phyloP scores from a whole-genome alignment of 2,113 vertebrate genomes.

The Sciurus niger region DNA sequence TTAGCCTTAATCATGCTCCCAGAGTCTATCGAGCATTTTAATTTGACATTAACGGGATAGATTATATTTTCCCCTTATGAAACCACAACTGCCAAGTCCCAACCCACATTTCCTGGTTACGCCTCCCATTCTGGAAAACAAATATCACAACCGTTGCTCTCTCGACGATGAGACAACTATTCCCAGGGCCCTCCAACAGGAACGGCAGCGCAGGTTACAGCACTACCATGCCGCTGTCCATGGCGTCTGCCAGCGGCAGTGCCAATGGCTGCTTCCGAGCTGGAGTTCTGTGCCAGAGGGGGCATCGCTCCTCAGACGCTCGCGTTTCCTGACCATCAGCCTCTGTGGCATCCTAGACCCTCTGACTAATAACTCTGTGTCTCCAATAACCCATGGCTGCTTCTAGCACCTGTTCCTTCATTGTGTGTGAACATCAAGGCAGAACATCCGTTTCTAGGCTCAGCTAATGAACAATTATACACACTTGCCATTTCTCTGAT shows the following conservation, averaged over 20 bases:
- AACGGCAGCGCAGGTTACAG: background rate
- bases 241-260: background rate
- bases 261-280: background rate
- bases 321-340: conserved; percentile 32
- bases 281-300: conserved; percentile 14
- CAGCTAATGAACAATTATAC: conserved; percentile 54
- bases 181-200: background rate
- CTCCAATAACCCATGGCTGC: background rate
- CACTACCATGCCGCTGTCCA: background rate
- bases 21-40: conserved; percentile 43
- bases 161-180: background rate
- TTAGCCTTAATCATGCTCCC: background rate
- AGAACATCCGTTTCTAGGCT: background rate
- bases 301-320: conserved; percentile 55
- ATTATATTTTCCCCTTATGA: background rate
- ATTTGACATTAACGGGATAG: conserved; percentile 37
- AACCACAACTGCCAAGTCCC: conserved; percentile 44
- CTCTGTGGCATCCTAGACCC: conserved; percentile 66
- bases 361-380: conserved; percentile 46
- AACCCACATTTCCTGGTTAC: conserved; percentile 56
- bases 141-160: background rate
- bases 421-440: conserved; percentile 36
- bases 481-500: background rate
- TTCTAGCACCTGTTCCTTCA: background rate
- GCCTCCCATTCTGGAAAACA: conserved; percentile 47